Conservation (phyloP, 1,140 invertebrate species). For the Drusus annulatus region DNA sequence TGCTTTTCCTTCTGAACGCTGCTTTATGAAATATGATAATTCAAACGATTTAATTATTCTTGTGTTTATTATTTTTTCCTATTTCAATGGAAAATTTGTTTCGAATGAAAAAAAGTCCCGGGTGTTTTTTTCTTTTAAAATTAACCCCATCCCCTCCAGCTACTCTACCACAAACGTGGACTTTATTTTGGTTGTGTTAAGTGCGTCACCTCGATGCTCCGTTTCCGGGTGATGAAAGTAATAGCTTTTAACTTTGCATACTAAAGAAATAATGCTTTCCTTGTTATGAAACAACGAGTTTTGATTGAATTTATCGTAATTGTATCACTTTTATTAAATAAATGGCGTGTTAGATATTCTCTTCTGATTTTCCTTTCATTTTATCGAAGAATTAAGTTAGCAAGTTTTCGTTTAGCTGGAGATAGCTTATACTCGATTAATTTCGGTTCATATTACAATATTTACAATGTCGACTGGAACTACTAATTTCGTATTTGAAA, state of each 20-base stretch:
- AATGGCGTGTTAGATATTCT: neutral
- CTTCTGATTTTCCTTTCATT: neutral
- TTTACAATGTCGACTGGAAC: too few species aligned
- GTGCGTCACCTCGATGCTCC: neutral
- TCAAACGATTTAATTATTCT: neutral
- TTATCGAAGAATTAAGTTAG: too few species aligned
- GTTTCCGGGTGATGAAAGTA: neutral
- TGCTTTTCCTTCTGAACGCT: too few species aligned
- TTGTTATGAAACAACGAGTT: constrained; percentile 1
- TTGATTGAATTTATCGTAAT: constrained; percentile 29
- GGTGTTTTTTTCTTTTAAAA: neutral
- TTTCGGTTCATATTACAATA: too few species aligned
- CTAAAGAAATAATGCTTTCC: constrained; percentile 17
- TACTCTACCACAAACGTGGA: neutral
- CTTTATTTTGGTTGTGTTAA: neutral
- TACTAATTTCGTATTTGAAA: too few species aligned
- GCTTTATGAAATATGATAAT: neutral
- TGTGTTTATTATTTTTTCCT: neutral
- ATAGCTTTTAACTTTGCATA: constrained; percentile 22
- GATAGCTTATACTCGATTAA: too few species aligned
- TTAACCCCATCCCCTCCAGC: neutral
- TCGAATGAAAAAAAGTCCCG: neutral
- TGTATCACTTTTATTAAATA: constrained; percentile 4
- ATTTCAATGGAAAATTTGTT: neutral
- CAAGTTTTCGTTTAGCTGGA: too few species aligned